Conservation (phyloP, 2,888 invertebrate species). For the Ischnus inquisitorius region DNA sequence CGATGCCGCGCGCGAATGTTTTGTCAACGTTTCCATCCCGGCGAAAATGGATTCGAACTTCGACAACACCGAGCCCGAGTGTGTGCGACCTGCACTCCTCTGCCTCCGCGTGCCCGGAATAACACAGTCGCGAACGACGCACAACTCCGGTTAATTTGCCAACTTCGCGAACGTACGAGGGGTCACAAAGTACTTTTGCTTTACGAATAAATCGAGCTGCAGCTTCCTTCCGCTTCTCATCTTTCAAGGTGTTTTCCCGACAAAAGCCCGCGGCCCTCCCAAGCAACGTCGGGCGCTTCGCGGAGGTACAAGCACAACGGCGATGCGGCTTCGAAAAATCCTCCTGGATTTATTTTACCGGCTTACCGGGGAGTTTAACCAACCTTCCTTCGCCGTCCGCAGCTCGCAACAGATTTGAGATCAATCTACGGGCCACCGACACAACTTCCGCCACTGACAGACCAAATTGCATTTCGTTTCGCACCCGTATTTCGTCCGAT, state of each 20-base stretch:
- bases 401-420: not conserved
- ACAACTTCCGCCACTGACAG: not conserved
- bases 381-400: not conserved
- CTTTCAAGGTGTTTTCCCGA: conserved; percentile 45
- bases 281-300: not conserved
- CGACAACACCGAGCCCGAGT: not conserved
- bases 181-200: conserved; percentile 15
- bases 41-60: conserved; percentile 16
- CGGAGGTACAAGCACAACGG: not conserved
- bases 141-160: conserved; percentile 32
- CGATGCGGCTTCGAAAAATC: not conserved
- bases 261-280: conserved; percentile 5
- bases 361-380: conserved; percentile 7
- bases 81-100: too few species aligned
- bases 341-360: conserved; percentile 21
- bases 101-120: not conserved
- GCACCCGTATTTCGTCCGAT: not conserved
- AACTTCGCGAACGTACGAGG: conserved; percentile 28
- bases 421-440: not conserved
- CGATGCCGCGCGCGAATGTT: not conserved
- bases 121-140: not conserved
- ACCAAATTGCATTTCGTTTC: not conserved
- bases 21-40: conserved; percentile 5
- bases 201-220: conserved; percentile 29
- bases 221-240: conserved; percentile 44